phyloP scores from a whole-genome alignment of 2,113 vertebrate genomes.

The Siphamia tubifer region DNA sequence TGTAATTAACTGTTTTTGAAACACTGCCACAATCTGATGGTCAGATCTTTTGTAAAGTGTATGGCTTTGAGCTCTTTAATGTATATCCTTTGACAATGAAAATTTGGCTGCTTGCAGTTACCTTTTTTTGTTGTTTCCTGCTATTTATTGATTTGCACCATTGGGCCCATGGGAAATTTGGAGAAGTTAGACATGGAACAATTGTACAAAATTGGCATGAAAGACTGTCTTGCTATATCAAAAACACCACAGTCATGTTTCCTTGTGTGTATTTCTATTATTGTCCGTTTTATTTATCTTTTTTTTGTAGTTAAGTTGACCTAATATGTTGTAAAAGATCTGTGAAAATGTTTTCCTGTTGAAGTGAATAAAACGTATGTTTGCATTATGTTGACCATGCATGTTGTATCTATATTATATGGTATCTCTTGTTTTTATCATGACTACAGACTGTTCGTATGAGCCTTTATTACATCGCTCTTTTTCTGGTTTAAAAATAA shows the following conservation, averaged over 20 bases:
- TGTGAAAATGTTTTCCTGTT: conserved; percentile 57
- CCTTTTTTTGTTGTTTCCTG: too few species aligned
- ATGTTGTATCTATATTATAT: too few species aligned
- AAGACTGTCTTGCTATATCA: neutral
- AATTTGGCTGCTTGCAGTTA: too few species aligned
- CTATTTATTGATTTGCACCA: too few species aligned
- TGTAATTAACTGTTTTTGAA: neutral
- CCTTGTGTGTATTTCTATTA: conserved; percentile 54
- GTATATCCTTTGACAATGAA: neutral
- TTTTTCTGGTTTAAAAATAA: too few species aligned
- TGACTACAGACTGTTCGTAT: too few species aligned
- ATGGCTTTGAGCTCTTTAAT: neutral
- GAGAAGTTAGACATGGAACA: conserved; percentile 24
- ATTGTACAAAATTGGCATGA: conserved; percentile 9
- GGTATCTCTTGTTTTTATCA: too few species aligned
- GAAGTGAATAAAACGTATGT: conserved; percentile 64
- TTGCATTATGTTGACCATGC: conserved; percentile 6
- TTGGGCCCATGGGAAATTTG: conserved; percentile 17
- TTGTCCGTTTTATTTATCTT: conserved; percentile 54
- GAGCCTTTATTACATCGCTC: too few species aligned
- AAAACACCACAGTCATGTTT: conserved; percentile 49
- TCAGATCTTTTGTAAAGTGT: too few species aligned
- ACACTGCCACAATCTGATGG: neutral
- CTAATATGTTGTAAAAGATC: conserved; percentile 25
- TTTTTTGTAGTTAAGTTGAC: conserved; percentile 28